Conservation (phyloP, 2,113 vertebrate species). For the Protobothrops mucrosquamatus region DNA sequence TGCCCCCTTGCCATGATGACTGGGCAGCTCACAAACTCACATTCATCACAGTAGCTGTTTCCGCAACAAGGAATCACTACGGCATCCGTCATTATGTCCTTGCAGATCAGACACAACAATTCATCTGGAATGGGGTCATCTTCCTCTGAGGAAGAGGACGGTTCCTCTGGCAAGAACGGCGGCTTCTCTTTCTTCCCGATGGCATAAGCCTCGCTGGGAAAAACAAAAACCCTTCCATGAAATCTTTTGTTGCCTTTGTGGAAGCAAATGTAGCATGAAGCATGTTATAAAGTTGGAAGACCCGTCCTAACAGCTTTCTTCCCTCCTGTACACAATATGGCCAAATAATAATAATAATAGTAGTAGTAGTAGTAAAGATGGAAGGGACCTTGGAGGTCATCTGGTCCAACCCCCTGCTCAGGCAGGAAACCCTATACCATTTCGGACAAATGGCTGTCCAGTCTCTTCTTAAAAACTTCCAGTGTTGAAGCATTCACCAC, state of each 20-base stretch:
- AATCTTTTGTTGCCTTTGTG: not conserved
- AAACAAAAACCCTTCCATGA: slow-evolving; percentile 6
- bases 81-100: slow-evolving; percentile 90
- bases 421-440: no score
- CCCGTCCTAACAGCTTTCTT: not conserved
- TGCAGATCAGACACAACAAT: slow-evolving; percentile 91
- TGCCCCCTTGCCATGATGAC: not conserved
- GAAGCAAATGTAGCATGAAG: not conserved
- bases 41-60: slow-evolving; percentile 98
- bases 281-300: not conserved
- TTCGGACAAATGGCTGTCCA: no score
- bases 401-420: no score
- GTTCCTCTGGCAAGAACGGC: slow-evolving; percentile 84
- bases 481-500: no score
- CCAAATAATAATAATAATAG: not conserved
- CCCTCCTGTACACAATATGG: not conserved
- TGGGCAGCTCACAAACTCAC: slow-evolving; percentile 71
- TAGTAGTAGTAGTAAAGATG: no score
- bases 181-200: slow-evolving; percentile 95
- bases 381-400: no score
- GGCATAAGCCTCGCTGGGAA: slow-evolving; percentile 87
- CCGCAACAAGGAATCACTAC: slow-evolving; percentile 98
- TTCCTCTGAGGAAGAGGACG: slow-evolving; percentile 77
- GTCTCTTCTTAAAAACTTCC: no score
- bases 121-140: slow-evolving; percentile 90